phyloP scores from a whole-genome alignment of 1,140 invertebrate species.

The Apolygus lucorum region DNA sequence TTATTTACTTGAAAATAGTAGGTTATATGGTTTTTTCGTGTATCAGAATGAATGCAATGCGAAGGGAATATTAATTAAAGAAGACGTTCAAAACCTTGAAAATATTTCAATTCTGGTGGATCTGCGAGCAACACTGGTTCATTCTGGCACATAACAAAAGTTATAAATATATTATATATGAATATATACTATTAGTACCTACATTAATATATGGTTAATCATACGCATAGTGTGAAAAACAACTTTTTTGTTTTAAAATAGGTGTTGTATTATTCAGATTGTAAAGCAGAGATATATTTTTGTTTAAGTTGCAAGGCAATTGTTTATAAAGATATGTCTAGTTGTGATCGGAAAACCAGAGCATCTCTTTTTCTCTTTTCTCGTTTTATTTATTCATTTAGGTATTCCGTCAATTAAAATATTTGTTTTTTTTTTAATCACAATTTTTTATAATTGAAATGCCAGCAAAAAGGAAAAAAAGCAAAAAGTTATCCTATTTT shows the following conservation, averaged over 20 bases:
- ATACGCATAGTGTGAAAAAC: constrained; percentile 12
- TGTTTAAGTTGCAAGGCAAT: constrained; percentile 28
- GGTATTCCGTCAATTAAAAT: constrained; percentile 16
- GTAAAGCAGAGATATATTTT: constrained; percentile 29
- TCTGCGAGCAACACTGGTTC: constrained; percentile 1
- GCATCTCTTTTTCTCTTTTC: constrained; percentile 17
- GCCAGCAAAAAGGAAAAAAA: neutral
- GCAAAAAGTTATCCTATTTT: neutral
- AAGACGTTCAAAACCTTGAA: neutral
- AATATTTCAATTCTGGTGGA: neutral
- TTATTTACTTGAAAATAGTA: neutral
- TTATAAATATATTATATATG: constrained; percentile 15
- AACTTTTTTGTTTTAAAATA: constrained; percentile 24
- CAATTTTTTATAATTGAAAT: neutral
- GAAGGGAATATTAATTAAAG: neutral
- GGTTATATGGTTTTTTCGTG: constrained; percentile 7
- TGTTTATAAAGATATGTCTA: constrained; percentile 29
- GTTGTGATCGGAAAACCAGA: constrained; percentile 25
- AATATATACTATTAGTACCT: constrained; percentile 15
- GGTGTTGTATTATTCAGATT: constrained; percentile 28
- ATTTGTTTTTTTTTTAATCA: constrained; percentile 11
- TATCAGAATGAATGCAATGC: constrained; percentile 15
- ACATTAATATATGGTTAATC: constrained; percentile 17
- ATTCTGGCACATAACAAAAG: constrained; percentile 14
- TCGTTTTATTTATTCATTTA: constrained; percentile 24